Evolutionary conservation across 2,113 vertebrate species (phyloP).

Genomic region (Microcebus lehilahytsara): DNA sequence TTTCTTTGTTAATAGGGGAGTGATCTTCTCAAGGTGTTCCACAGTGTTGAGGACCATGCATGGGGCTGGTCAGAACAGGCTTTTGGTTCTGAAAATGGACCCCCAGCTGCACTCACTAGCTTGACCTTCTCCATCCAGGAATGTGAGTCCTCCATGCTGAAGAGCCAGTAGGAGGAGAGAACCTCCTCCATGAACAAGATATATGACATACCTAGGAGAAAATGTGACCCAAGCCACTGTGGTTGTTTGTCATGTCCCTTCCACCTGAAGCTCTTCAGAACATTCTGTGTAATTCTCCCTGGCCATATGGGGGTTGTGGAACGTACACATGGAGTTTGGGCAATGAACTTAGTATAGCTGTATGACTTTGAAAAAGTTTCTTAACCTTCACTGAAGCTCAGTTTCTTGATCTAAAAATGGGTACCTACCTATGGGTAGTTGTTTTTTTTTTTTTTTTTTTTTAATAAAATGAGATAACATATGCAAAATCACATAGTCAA

Average conservation of each 20-base stretch:
- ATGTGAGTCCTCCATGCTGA: background rate
- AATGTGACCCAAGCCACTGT: background rate
- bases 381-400: background rate
- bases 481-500: background rate
- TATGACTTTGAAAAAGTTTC: background rate
- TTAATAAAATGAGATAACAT: background rate
- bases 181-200: background rate
- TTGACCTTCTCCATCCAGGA: background rate
- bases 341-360: background rate
- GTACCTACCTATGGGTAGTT: background rate
- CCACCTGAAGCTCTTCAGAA: background rate
- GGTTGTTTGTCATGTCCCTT: background rate
- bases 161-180: background rate
- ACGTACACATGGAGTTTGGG: background rate
- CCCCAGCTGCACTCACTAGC: background rate
- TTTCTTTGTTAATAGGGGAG: background rate
- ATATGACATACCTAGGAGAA: background rate
- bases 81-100: background rate
- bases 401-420: background rate
- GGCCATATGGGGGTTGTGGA: background rate
- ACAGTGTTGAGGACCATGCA: background rate
- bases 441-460: background rate
- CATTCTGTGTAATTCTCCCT: background rate
- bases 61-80: background rate
- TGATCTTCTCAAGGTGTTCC: background rate